These are phyloP conservation scores for Polia nebulosa DNA, from an alignment of 2,888 invertebrate species.

Conservation along the genomic window DNA sequence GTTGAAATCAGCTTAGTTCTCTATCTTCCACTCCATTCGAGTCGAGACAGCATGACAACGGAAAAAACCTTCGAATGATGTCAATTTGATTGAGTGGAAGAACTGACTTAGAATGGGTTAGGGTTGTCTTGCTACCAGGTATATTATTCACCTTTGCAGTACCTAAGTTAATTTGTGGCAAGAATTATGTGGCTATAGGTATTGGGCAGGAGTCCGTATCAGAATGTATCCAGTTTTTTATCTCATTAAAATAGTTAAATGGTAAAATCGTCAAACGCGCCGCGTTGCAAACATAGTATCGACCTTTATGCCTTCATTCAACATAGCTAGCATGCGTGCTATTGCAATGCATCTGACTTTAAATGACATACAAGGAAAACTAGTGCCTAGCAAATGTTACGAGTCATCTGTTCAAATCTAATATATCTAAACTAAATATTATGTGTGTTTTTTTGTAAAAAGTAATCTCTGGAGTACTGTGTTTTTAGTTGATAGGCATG, in stretches of 20 bases:
- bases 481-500: too few relatives aligned
- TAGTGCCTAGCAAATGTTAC: conserved; percentile 5
- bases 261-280: conserved; percentile 12
- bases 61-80: too few relatives aligned
- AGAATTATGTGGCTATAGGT: too few relatives aligned
- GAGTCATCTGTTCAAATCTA: conserved; percentile 39
- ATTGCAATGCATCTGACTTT: conserved; percentile 46
- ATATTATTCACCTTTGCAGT: background rate
- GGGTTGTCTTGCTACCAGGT: background rate
- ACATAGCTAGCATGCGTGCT: conserved; percentile 16
- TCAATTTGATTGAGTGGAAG: too few relatives aligned
- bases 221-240: conserved; percentile 28
- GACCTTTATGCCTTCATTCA: conserved; percentile 42
- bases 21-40: too few relatives aligned
- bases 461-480: background rate
- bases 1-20: background rate
- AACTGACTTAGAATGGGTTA: too few relatives aligned
- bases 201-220: conserved; percentile 8
- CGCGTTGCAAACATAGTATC: conserved; percentile 20
- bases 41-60: too few relatives aligned
- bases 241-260: conserved; percentile 24
- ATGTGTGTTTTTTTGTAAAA: background rate
- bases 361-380: conserved; percentile 56
- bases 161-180: background rate
- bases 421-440: background rate